Evolutionary conservation across 1,140 invertebrate genomes (phyloP).

Genomic region (Trachelipus rathkii): DNA sequence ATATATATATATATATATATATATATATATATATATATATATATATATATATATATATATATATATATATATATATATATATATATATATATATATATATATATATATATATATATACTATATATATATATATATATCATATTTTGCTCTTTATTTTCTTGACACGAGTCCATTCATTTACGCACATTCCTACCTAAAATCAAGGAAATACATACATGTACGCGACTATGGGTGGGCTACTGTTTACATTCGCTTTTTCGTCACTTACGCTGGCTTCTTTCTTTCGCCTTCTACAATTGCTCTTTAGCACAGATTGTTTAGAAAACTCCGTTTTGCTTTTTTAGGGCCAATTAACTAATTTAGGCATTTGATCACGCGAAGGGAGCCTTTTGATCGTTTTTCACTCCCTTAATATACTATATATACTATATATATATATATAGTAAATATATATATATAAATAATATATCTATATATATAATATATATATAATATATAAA

Average conservation of each 20-base stretch:
- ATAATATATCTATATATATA: too few relatives aligned
- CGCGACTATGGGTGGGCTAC: not conserved
- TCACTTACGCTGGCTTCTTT: not conserved
- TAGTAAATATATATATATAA: constrained; percentile 15
- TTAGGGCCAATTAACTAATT: not conserved
- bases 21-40: too few relatives aligned
- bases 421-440: constrained; percentile 6
- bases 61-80: constrained; percentile 11
- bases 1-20: too few relatives aligned
- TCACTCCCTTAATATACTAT: too few relatives aligned
- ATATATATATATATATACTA: constrained; percentile 1
- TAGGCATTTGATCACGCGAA: constrained; percentile 11
- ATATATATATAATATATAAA: too few relatives aligned
- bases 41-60: not conserved
- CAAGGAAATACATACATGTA: not conserved
- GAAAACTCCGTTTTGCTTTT: not conserved
- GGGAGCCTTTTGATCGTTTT: not conserved
- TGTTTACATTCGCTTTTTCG: not conserved
- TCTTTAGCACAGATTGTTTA: constrained; percentile 10
- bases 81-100: constrained; percentile 3
- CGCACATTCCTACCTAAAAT: too few relatives aligned
- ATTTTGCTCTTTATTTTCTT: too few relatives aligned
- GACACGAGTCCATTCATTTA: too few relatives aligned
- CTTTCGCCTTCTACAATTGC: not conserved
- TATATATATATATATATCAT: not conserved